These are phyloP conservation scores for Penelope pileata DNA, from an alignment of 2,113 vertebrate genomes.

Conservation along the genomic window DNA sequence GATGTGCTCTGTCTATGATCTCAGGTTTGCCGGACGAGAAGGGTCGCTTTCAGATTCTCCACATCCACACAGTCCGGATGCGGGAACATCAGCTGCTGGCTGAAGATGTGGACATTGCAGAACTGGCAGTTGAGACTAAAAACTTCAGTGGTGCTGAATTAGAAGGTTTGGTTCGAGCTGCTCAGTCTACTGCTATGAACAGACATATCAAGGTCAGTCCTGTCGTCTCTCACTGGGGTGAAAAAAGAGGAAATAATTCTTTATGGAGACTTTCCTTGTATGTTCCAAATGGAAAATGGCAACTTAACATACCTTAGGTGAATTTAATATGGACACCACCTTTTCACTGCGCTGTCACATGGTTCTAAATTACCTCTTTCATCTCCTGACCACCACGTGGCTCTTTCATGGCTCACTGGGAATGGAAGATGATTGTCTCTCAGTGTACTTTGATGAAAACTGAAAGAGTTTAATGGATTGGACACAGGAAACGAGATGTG, in stretches of 20 bases:
- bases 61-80: slow-evolving; percentile 95
- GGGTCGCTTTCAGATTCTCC: slow-evolving; percentile 91
- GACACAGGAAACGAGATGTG: neutral
- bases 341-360: neutral
- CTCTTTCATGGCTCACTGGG: neutral
- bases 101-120: slow-evolving; percentile 85
- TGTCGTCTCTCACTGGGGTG: rapidly evolving
- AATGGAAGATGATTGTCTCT: neutral
- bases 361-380: neutral
- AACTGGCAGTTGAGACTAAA: slow-evolving; percentile 92
- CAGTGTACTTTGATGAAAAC: neutral
- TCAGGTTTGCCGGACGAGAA: slow-evolving; percentile 92
- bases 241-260: neutral
- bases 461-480: neutral
- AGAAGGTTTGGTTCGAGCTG: slow-evolving; percentile 93
- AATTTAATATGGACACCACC: neutral
- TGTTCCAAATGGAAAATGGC: neutral
- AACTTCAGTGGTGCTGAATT: slow-evolving; percentile 97
- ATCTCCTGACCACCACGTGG: neutral
- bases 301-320: neutral
- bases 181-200: slow-evolving; percentile 98
- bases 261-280: neutral
- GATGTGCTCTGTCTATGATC: neutral
- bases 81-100: slow-evolving; percentile 85
- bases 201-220: slow-evolving; percentile 94